Evolutionary conservation across 1,140 invertebrate genomes (phyloP), one percentile per base, ranked within the genome.

Genomic region (Drosophila aff.): DNA sequence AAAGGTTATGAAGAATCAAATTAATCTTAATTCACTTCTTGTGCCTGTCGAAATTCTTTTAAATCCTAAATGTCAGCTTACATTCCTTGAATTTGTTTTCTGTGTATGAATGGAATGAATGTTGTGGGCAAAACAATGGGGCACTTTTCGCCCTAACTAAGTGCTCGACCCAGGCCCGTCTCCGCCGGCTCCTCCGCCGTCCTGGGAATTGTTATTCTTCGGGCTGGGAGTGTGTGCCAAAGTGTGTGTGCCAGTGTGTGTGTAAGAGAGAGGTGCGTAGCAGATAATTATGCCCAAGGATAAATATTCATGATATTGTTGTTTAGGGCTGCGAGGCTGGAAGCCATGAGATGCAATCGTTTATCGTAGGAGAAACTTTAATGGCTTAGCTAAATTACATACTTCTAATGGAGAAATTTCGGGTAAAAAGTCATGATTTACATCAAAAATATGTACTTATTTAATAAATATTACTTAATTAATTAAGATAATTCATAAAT

Each of bases 281-380:
- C 33, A 72, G 67, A 73, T 73, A 73, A 73, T 73, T 73, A 73
- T 73, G 69, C 44, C 69, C 69, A 73, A 73, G 69, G 69, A 73
- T 73, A 73, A 73, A 73, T 73, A 73, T 73, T 73, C 69, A 72
- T 60, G 67, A 73, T 73, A 73, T 73, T 73, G 67, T 73, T 72
- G 67, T 60, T 73, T 73, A 73, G 69, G 72, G 69, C 68, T 52
- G 33, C n/a, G n/a, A 43, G 21, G 69, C 36, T 36, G 44, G 60
- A 31, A 73, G 28, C 44, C 67, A 21, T 21, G 66, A 31, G 65
- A 59, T 73, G 69, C 65, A 59, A 73, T 73, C 65, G 65, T 57
- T 69, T 41, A 36, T 72, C 43, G 21, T 41, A 13, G 41, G 36
- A 13, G 16, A n/a, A 41, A 60, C 52, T 31, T 72, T 60, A 72